These are phyloP conservation scores for Cheilosia urbana DNA, from an alignment of 2,888 invertebrate genomes.

Conservation along the genomic window DNA sequence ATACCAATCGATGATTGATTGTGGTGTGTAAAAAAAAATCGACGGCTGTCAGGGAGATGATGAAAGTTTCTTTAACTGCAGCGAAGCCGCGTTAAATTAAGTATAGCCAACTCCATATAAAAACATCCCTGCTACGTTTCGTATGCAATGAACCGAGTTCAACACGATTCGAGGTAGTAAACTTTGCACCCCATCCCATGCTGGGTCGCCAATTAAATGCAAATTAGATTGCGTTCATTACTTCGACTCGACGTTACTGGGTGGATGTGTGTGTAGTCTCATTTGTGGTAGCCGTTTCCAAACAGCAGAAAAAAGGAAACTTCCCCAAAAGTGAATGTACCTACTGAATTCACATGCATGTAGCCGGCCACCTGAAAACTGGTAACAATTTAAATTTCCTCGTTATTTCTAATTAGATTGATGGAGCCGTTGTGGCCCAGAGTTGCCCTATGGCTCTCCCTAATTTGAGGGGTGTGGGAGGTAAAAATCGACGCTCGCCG, in stretches of 20 bases:
- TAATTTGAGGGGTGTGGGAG: conserved; percentile 21
- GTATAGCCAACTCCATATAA: neutral
- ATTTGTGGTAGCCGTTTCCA: conserved; percentile 31
- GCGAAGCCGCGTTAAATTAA: neutral
- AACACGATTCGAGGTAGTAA: conserved; percentile 14
- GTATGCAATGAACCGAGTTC: conserved; percentile 48
- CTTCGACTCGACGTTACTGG: conserved; percentile 11
- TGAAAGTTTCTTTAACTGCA: conserved; percentile 4
- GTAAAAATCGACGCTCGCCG: conserved; percentile 48
- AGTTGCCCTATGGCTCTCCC: conserved; percentile 24
- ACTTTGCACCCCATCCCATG: neutral
- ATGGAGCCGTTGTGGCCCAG: conserved; percentile 64
- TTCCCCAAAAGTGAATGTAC: conserved; percentile 5
- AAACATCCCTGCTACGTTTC: neutral
- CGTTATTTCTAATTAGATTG: conserved; percentile 74
- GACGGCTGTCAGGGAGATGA: too few species aligned
- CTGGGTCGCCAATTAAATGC: conserved; percentile 56
- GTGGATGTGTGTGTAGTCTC: conserved; percentile 47
- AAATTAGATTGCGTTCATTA: conserved; percentile 70
- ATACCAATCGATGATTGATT: conserved; percentile 65
- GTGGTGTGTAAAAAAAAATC: neutral
- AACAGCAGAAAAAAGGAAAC: neutral
- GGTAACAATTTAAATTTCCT: conserved; percentile 71
- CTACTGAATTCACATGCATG: conserved; percentile 12
- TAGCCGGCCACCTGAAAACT: conserved; percentile 21